phyloP scores from a whole-genome alignment of 2,113 vertebrate species.

The Mesitornis unicolor region DNA sequence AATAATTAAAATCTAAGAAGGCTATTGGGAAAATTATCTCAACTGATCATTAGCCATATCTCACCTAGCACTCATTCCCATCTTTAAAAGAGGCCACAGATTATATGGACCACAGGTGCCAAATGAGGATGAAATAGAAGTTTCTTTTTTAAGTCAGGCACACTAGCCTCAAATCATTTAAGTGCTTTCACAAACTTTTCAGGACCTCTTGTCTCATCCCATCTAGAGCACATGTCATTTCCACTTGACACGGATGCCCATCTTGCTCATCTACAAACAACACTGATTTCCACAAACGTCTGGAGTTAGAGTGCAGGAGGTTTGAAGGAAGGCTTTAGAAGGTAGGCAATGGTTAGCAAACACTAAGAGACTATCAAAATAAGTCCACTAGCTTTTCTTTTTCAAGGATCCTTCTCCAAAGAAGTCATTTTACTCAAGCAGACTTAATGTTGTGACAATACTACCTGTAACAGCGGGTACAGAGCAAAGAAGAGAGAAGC shows the following conservation, averaged over 20 bases:
- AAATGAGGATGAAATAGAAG: neutral
- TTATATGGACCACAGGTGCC: neutral
- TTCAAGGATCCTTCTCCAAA: neutral
- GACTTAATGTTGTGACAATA: neutral
- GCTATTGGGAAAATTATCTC: neutral
- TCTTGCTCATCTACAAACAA: neutral
- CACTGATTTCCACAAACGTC: neutral
- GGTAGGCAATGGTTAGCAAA: neutral
- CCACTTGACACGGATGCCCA: neutral
- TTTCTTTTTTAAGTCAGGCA: neutral
- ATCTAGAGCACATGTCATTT: neutral
- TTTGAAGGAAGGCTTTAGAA: neutral
- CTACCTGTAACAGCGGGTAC: neutral
- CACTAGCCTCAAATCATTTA: neutral
- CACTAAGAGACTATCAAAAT: neutral
- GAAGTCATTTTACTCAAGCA: neutral
- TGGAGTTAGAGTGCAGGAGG: neutral
- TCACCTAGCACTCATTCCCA: neutral
- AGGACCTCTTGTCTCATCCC: neutral
- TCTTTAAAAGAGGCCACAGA: neutral
- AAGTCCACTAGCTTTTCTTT: neutral
- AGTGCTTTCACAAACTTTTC: neutral
- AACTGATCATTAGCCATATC: neutral
- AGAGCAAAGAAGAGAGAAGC: neutral
- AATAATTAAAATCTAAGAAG: conserved; percentile 16